These are phyloP conservation scores for Anthopleura sola DNA, from an alignment of 64 coral and sea anemone genomes.

Conservation along the genomic window DNA sequence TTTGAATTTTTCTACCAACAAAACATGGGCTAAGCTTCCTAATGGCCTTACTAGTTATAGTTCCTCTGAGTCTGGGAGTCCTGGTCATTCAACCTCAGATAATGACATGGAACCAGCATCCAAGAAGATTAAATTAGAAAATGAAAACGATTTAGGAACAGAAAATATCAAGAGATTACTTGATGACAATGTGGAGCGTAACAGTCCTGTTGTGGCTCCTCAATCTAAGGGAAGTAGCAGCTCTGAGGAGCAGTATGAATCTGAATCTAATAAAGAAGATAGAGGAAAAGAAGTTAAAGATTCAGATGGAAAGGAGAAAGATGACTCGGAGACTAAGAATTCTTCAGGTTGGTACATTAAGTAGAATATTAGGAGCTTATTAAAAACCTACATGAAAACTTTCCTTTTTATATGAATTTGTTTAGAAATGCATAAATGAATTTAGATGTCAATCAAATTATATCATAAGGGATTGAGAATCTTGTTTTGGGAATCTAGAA, in stretches of 20 bases:
- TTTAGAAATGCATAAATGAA: too few species aligned
- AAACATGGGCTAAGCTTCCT: not conserved
- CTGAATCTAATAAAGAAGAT: not conserved
- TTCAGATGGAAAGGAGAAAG: not conserved
- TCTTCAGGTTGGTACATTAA: not conserved
- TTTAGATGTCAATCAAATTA: too few species aligned
- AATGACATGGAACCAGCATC: constrained; percentile 41
- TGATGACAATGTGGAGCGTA: constrained; percentile 9
- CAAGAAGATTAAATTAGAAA: constrained; percentile 86
- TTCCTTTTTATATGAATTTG: too few species aligned
- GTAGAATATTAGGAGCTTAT: too few species aligned
- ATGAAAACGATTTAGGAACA: constrained; percentile 58
- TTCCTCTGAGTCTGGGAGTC: constrained; percentile 48
- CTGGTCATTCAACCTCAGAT: constrained; percentile 46
- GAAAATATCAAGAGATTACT: constrained; percentile 57
- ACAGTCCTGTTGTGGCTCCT: constrained; percentile 43
- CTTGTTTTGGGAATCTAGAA: too few species aligned
- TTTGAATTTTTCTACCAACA: not conserved
- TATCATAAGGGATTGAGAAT: too few species aligned
- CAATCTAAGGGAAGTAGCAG: constrained; percentile 64
- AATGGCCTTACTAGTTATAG: constrained; percentile 45
- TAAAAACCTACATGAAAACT: too few species aligned
- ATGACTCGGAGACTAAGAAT: not conserved
- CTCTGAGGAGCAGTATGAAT: constrained; percentile 23
- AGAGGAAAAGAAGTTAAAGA: not conserved